phyloP scores from a whole-genome alignment of 2,888 invertebrate species.

The Rhodophaea formosa region DNA sequence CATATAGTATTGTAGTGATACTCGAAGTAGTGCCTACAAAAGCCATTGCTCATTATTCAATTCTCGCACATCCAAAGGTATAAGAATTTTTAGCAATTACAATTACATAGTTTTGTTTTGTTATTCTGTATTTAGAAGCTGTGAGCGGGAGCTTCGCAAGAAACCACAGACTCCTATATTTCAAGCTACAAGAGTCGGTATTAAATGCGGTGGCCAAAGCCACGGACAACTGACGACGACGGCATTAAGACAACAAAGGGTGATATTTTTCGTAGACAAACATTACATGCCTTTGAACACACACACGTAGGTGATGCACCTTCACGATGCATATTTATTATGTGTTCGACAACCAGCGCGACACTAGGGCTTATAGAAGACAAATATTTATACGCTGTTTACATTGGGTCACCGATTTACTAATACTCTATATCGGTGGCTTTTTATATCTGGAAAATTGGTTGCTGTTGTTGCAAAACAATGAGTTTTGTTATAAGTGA shows the following conservation, averaged over 20 bases:
- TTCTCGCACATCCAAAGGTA: too few relatives aligned
- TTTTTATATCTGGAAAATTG: background rate
- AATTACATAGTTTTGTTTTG: constrained; percentile 3
- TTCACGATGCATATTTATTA: constrained; percentile 76
- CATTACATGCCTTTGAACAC: constrained; percentile 64
- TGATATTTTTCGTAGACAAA: constrained; percentile 76
- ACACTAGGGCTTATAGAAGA: constrained; percentile 60
- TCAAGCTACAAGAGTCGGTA: constrained; percentile 20
- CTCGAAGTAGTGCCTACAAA: too few relatives aligned
- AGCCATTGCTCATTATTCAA: too few relatives aligned
- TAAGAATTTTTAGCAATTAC: background rate
- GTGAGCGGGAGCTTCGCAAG: background rate
- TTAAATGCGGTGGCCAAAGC: constrained; percentile 35
- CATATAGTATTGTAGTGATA: background rate
- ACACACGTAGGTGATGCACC: constrained; percentile 63
- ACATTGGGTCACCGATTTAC: constrained; percentile 44
- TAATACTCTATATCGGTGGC: constrained; percentile 18
- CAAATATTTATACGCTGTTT: constrained; percentile 63
- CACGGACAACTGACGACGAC: constrained; percentile 47
- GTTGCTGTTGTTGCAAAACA: background rate
- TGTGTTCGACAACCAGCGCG: constrained; percentile 65
- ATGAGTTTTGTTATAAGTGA: background rate
- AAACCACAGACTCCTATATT: constrained; percentile 11
- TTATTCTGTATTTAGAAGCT: constrained; percentile 6
- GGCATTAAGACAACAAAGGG: constrained; percentile 66